Percentiles rank a stretch among this genome's conserved stretches.
Evolutionary conservation across 35 echinoderm and acorn worm genomes (phyloP).

Genomic region (Ophiothrix spiculata): DNA sequence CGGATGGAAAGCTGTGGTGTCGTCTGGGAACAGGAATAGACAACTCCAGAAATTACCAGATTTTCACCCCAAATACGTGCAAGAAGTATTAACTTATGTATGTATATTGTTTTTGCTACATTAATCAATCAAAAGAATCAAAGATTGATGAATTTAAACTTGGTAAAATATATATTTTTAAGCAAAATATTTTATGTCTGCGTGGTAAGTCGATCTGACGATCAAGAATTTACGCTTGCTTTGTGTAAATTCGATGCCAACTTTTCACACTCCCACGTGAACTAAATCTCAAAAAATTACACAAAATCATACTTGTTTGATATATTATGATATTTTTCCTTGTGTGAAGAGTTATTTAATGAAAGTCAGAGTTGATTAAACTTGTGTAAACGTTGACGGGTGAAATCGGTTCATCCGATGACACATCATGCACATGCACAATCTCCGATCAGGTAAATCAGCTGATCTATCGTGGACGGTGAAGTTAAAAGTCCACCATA

Average conservation of each 20-base stretch:
- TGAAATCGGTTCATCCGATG: too few relatives aligned
- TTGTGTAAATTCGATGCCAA: background rate
- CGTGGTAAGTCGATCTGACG: background rate
- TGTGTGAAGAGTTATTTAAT: too few relatives aligned
- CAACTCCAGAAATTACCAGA: background rate
- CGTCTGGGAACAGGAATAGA: background rate
- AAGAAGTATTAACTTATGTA: background rate
- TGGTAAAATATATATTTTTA: background rate
- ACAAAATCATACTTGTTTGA: too few relatives aligned
- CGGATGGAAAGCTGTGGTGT: background rate
- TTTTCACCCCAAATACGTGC: background rate
- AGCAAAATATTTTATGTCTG: background rate
- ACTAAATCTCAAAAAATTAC: too few relatives aligned
- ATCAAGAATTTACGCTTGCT: background rate
- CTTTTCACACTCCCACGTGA: too few relatives aligned
- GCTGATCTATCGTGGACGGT: too few relatives aligned
- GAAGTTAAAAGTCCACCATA: too few relatives aligned
- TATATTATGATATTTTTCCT: too few relatives aligned
- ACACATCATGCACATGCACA: too few relatives aligned
- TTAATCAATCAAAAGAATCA: background rate
- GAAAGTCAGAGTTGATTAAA: too few relatives aligned
- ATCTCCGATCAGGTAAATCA: too few relatives aligned
- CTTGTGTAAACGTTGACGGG: too few relatives aligned
- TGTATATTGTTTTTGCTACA: background rate
- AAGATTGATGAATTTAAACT: background rate